Percentiles rank a stretch among this genome's conserved stretches.
phyloP scores from a whole-genome alignment of 2,888 invertebrate species.

The Diarsia brunnea region DNA sequence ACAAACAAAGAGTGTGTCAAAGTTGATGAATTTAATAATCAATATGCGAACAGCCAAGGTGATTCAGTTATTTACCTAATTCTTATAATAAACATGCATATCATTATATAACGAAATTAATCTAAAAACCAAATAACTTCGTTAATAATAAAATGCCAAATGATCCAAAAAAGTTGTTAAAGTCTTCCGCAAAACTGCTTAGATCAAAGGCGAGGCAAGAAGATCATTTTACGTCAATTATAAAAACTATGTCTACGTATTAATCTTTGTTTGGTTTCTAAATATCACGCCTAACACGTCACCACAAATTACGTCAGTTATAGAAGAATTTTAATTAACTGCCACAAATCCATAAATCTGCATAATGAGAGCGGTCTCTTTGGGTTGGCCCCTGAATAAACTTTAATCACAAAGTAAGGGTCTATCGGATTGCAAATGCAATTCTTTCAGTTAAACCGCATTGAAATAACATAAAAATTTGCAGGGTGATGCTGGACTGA shows the following conservation, averaged over 20 bases:
- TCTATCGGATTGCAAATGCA: constrained; percentile 75
- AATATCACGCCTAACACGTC: constrained; percentile 13
- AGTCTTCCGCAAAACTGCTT: constrained; percentile 46
- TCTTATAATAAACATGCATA: constrained; percentile 19
- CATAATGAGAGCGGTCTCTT: constrained; percentile 37
- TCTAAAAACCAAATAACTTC: constrained; percentile 33
- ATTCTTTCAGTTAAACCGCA: constrained; percentile 85
- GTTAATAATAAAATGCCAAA: constrained; percentile 36
- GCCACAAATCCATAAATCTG: constrained; percentile 33
- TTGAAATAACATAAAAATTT: constrained; percentile 89
- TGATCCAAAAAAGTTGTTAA: constrained; percentile 24
- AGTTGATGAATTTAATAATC: constrained; percentile 33
- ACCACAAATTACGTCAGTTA: constrained; percentile 22
- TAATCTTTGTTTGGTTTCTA: constrained; percentile 20
- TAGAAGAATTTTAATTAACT: constrained; percentile 20
- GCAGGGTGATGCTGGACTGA: constrained; percentile 83
- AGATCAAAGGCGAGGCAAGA: constrained; percentile 21
- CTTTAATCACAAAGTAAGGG: constrained; percentile 67
- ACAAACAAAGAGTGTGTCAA: constrained; percentile 41
- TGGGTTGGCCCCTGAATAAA: constrained; percentile 40
- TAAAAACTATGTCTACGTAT: constrained; percentile 21
- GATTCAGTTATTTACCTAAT: constrained; percentile 46
- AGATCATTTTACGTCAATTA: constrained; percentile 32
- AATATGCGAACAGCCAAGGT: constrained; percentile 41
- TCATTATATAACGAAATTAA: constrained; percentile 32